Conservation (phyloP, 2,888 invertebrate genomes). For the Malachius bipustulatus region DNA sequence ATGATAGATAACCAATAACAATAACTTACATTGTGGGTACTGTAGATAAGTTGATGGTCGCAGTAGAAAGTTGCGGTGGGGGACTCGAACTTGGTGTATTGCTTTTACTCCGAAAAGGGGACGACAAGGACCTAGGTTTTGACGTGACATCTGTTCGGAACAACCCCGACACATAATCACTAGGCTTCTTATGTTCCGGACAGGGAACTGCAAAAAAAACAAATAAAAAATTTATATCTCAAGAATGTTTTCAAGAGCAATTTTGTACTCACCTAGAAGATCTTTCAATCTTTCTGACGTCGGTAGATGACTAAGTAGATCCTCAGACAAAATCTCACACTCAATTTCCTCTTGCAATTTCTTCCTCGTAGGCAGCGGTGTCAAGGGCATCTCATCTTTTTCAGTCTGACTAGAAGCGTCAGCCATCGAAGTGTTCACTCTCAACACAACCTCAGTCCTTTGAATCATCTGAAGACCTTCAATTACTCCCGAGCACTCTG, state of each 20-base stretch:
- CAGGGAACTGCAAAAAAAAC: constrained; percentile 42
- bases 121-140: constrained; percentile 38
- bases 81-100: constrained; percentile 32
- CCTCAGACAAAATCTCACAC: constrained; percentile 58
- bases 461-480: constrained; percentile 47
- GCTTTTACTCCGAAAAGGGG: constrained; percentile 33
- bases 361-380: constrained; percentile 43
- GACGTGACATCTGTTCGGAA: constrained; percentile 47
- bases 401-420: constrained; percentile 44
- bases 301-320: constrained; percentile 49
- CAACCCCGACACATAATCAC: constrained; percentile 56
- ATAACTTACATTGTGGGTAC: no score
- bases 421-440: constrained; percentile 48
- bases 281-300: constrained; percentile 55
- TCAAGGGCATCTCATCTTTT: constrained; percentile 32
- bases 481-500: constrained; percentile 30
- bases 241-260: not conserved
- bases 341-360: constrained; percentile 65
- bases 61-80: constrained; percentile 27
- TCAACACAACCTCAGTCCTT: constrained; percentile 49
- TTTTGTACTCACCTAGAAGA: constrained; percentile 50
- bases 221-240: not conserved
- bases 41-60: no score
- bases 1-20: no score
- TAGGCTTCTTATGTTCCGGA: constrained; percentile 54